Conservation (phyloP, 2,113 vertebrate genomes). For the Melanerpes formicivorus region DNA sequence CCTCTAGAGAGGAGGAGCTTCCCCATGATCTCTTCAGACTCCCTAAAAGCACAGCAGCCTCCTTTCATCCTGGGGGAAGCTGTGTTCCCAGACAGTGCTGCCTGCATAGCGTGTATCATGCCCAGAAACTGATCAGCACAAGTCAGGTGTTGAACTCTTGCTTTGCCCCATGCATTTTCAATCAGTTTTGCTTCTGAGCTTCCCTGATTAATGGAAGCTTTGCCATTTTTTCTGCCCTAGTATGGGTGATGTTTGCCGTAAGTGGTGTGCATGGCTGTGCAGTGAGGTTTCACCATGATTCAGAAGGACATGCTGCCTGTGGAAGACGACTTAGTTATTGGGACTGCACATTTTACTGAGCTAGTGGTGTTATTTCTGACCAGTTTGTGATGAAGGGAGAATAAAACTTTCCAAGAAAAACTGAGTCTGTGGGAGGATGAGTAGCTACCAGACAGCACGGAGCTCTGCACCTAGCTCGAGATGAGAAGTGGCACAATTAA, state of each 20-base stretch:
- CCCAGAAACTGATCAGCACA: conserved; percentile 43
- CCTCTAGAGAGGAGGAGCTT: conserved; percentile 17
- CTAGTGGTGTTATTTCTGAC: conserved; percentile 46
- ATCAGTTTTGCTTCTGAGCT: conserved; percentile 55
- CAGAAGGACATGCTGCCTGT: conserved; percentile 65
- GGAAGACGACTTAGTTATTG: conserved; percentile 61
- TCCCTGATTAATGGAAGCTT: conserved; percentile 59
- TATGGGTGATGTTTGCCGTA: conserved; percentile 55
- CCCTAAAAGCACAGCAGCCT: not conserved
- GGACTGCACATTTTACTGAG: conserved; percentile 20
- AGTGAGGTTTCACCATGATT: conserved; percentile 55
- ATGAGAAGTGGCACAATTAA: not conserved
- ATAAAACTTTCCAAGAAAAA: conserved; percentile 47
- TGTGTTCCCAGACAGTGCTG: not conserved
- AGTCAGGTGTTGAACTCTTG: conserved; percentile 48
- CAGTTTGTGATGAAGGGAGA: conserved; percentile 1
- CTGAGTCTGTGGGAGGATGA: not conserved
- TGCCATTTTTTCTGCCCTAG: not conserved
- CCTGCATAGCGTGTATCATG: not conserved
- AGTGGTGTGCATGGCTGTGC: conserved; percentile 44
- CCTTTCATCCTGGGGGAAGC: not conserved
- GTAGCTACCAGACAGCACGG: not conserved
- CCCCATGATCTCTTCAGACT: not conserved
- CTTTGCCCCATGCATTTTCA: conserved; percentile 57
- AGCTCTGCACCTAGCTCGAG: not conserved